Percentiles rank a stretch among this genome's conserved stretches.
phyloP scores from a whole-genome alignment of 1,140 invertebrate genomes.

The Triops cancriformis region DNA sequence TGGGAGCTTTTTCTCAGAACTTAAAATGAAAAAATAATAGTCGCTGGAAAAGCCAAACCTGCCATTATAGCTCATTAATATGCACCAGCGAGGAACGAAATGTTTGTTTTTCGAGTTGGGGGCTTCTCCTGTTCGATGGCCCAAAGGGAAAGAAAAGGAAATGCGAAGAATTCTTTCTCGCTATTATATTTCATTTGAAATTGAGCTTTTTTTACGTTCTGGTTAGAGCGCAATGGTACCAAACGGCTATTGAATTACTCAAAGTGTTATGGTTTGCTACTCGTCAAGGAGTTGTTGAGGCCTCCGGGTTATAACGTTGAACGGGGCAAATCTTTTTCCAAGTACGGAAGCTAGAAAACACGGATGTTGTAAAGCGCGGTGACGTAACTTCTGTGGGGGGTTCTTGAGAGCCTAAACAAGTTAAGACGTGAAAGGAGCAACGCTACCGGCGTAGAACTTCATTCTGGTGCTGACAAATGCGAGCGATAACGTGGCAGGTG shows the following conservation, averaged over 20 bases:
- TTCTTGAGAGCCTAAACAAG: no score
- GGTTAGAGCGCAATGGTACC: neutral
- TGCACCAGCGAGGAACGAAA: conserved; percentile 1
- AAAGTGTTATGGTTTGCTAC: no score
- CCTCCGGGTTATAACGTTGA: no score
- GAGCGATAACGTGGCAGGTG: neutral
- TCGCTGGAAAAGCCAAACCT: neutral
- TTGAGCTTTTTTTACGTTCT: neutral
- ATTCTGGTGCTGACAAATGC: neutral
- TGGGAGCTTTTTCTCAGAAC: neutral
- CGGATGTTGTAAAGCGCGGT: no score
- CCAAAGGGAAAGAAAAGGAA: neutral
- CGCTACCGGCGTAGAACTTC: no score
- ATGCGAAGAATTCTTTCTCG: neutral
- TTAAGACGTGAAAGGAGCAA: no score
- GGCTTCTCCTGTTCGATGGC: neutral
- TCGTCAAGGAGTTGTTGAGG: no score
- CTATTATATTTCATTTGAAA: neutral
- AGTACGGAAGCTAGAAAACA: no score
- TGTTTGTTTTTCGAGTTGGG: neutral
- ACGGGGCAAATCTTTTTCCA: no score
- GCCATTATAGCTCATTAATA: conserved; percentile 14
- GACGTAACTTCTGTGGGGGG: no score
- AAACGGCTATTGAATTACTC: neutral
- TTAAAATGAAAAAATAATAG: conserved; percentile 14